Evolutionary conservation across 2,797 vertebrate genomes (phyloP), one percentile per base, ranked within the genome.

Genomic region (Danio aesculapii): DNA sequence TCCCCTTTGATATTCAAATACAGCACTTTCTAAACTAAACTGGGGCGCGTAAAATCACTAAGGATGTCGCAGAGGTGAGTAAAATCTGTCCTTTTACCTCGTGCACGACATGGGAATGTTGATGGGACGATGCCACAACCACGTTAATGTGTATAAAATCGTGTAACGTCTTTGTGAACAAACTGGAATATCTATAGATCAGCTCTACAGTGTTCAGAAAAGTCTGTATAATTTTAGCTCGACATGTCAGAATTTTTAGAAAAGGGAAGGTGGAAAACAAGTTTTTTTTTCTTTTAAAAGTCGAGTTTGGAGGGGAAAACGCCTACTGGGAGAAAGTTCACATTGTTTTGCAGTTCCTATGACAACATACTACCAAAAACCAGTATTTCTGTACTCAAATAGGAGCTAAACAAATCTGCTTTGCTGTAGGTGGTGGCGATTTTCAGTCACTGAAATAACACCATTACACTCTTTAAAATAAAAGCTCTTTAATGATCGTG

Each of bases 321-420:
- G 66, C 39, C 39, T 30, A 17, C 17, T 46, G 59, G 44, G 63
- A 80, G 73, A 73, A 84, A 80, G 79, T 82, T 43, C 68, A 72
- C 79, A 82, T 80, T 87, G 83, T 87, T 69, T 85, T 81, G 62
- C 80, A 80, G 89, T 89, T 87, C 75, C 87, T 84, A 87, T 89
- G 83, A 82, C 82, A 86, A 85, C 87, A 81, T 39, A 47, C 43
- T 59, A 9, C 46, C 61, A 13, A 81, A 61, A 64, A 41, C 21
- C 46, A 67, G 58, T 43, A 58, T 59, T 81, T 84, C 75, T 66
- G 79, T 75, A 39, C 74, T 74, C 41, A 52, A 39, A 72, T 21
- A 12, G 13, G 53, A 46, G 21, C 41, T 46, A 53, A 61, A 43
- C 7, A 74, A 19, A 44, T 17, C 14, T 61, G 21, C 49, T 57